A percentile compares a stretch with the other conserved stretches of the same genome.
These are phyloP conservation scores for Lepidostoma basale DNA, from an alignment of 1,140 invertebrate species.

Conservation along the genomic window DNA sequence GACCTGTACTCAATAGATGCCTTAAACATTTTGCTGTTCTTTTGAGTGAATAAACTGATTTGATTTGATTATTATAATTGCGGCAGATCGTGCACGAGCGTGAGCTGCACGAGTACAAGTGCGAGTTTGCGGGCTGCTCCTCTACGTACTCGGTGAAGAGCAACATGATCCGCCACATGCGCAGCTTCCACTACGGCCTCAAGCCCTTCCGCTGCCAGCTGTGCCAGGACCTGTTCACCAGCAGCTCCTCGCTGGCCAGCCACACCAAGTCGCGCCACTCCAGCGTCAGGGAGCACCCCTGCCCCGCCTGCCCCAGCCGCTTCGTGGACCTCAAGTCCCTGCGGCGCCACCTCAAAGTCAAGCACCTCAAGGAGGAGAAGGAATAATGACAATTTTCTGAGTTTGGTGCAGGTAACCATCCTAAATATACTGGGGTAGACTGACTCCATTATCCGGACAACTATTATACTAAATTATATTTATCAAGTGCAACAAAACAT, in stretches of 20 bases:
- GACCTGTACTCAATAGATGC: too few relatives aligned
- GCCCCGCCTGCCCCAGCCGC: background rate
- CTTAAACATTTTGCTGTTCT: too few relatives aligned
- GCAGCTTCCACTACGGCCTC: conserved; percentile 35
- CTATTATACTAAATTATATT: too few relatives aligned
- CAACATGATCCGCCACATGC: conserved; percentile 36
- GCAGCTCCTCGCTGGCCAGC: conserved; percentile 17
- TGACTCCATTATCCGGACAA: too few relatives aligned
- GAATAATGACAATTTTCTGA: too few relatives aligned
- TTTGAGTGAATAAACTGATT: background rate
- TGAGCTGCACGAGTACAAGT: conserved; percentile 9
- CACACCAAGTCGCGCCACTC: conserved; percentile 13
- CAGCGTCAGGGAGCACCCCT: background rate
- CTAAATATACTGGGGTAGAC: too few relatives aligned
- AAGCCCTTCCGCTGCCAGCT: conserved; percentile 25
- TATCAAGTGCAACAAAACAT: too few relatives aligned
- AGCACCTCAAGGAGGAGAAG: conserved; percentile 1
- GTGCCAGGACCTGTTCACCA: conserved; percentile 26
- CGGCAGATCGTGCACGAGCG: conserved; percentile 20
- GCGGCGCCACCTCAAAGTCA: background rate
- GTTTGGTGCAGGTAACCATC: too few relatives aligned
- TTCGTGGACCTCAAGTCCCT: conserved; percentile 18
- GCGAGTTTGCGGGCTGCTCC: conserved; percentile 25
- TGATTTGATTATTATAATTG: background rate
- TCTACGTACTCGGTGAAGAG: conserved; percentile 25